A percentile compares a stretch with the other conserved stretches of the same genome.
Evolutionary conservation across 2,797 vertebrate species (phyloP).

Genomic region (Todus mexicanus): DNA sequence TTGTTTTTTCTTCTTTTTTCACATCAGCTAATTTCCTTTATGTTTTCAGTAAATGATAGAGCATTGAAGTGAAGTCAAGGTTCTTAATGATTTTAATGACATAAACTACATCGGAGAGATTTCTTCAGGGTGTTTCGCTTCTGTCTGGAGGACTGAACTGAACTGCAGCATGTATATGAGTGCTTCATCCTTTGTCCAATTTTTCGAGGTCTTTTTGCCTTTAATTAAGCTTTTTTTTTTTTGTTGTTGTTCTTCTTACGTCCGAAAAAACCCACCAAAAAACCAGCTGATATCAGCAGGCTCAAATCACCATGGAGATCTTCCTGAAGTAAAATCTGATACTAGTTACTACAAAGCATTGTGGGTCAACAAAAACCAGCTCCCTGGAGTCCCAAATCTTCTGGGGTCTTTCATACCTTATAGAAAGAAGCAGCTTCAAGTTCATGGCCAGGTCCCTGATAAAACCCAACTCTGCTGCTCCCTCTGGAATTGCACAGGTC

Average conservation of each 20-base stretch:
- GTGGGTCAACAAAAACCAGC: not conserved
- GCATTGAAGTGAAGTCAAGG: not conserved
- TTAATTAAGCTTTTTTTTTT: not conserved
- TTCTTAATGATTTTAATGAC: not conserved
- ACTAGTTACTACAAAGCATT: not conserved
- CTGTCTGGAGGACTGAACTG: not conserved
- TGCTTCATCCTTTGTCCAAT: not conserved
- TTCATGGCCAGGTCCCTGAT: not conserved
- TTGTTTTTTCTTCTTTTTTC: not conserved
- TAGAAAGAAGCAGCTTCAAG: not conserved
- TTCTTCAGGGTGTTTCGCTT: not conserved
- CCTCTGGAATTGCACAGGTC: not conserved
- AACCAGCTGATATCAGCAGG: not conserved
- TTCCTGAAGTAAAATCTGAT: conserved; percentile 26
- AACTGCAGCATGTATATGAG: not conserved
- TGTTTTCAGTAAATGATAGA: not conserved
- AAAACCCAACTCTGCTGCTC: not conserved
- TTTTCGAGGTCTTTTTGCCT: not conserved
- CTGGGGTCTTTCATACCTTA: not conserved
- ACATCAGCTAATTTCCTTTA: not conserved
- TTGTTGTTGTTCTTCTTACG: not conserved
- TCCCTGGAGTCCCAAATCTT: not conserved
- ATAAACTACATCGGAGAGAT: not conserved
- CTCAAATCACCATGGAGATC: conserved; percentile 59
- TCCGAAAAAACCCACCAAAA: not conserved